A percentile compares a stretch with the other conserved stretches of the same genome.
Conservation (phyloP, 2,113 vertebrate genomes). For the Nothoprocta pentlandii region DNA sequence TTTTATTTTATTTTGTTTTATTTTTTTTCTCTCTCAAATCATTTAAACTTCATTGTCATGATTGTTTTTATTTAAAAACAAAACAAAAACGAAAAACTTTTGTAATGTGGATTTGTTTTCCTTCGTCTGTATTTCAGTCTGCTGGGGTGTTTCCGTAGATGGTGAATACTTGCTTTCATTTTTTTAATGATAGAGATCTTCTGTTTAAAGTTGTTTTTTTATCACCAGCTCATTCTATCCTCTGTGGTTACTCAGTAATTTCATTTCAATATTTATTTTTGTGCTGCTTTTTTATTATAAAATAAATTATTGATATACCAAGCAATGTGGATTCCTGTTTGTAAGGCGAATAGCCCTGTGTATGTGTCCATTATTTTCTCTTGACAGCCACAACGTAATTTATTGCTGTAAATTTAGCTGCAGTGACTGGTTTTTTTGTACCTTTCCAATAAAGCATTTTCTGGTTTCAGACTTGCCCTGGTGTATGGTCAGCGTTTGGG, state of each 20-base stretch:
- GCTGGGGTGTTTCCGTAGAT: conserved; percentile 57
- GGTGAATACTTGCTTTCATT: conserved; percentile 68
- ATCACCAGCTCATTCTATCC: conserved; percentile 66
- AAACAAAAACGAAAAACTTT: conserved; percentile 57
- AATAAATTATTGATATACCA: conserved; percentile 95
- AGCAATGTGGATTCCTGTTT: conserved; percentile 82
- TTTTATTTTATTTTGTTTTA: too few species aligned
- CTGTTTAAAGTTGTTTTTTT: conserved; percentile 66
- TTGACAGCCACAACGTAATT: conserved; percentile 85
- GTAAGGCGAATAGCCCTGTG: conserved; percentile 80
- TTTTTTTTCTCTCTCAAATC: conserved; percentile 35
- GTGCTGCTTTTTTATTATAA: conserved; percentile 84
- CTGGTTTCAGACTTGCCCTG: conserved; percentile 76
- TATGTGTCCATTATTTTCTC: conserved; percentile 73
- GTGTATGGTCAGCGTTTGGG: conserved; percentile 22
- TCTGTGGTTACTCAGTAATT: conserved; percentile 75
- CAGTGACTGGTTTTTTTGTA: conserved; percentile 89
- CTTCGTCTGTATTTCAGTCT: conserved; percentile 62
- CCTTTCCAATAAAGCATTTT: conserved; percentile 92
- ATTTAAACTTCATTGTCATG: conserved; percentile 66
- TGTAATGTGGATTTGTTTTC: conserved; percentile 68
- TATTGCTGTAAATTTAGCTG: conserved; percentile 87
- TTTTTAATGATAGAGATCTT: conserved; percentile 59
- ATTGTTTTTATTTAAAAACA: conserved; percentile 67
- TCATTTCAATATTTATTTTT: conserved; percentile 96